A percentile compares a stretch with the other conserved stretches of the same genome.
These are phyloP conservation scores for Drosophila vallismaia DNA, from an alignment of 2,888 invertebrate species.

Conservation along the genomic window DNA sequence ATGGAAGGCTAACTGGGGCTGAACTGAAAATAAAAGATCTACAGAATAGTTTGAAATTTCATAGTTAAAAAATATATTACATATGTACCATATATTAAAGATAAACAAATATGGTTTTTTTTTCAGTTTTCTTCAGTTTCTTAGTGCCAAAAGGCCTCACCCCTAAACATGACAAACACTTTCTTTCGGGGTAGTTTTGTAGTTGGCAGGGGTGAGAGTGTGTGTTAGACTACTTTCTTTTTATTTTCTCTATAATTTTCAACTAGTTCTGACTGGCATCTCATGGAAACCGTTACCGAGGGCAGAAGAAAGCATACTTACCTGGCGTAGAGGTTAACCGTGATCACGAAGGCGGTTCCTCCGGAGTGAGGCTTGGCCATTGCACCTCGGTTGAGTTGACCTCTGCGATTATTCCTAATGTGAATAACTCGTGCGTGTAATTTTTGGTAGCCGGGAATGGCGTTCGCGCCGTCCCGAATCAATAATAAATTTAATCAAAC, in stretches of 20 bases:
- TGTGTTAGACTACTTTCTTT: conserved; percentile 2
- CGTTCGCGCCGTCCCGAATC: conserved; percentile 72
- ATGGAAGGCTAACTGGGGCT: background rate
- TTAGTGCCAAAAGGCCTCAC: background rate
- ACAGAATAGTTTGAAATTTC: background rate
- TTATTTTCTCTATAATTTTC: conserved; percentile 43
- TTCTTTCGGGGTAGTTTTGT: conserved; percentile 10
- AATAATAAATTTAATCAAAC: conserved; percentile 37
- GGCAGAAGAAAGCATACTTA: conserved; percentile 58
- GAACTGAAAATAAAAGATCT: background rate
- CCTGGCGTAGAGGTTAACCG: conserved; percentile 76
- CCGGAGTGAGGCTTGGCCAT: conserved; percentile 72
- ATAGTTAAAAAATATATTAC: too few species aligned
- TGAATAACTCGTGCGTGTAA: conserved; percentile 75
- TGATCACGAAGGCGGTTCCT: conserved; percentile 76
- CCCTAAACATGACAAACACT: conserved; percentile 3
- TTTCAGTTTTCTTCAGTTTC: background rate
- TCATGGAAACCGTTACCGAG: conserved; percentile 6
- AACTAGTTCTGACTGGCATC: conserved; percentile 33
- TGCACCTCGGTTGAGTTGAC: conserved; percentile 74
- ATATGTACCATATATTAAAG: too few species aligned
- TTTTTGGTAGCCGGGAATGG: conserved; percentile 77
- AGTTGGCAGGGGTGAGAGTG: background rate
- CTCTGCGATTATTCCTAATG: conserved; percentile 78
- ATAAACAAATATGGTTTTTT: background rate